Evolutionary conservation across 2,888 invertebrate species (phyloP).

Genomic region (Platycheirus rosarum): DNA sequence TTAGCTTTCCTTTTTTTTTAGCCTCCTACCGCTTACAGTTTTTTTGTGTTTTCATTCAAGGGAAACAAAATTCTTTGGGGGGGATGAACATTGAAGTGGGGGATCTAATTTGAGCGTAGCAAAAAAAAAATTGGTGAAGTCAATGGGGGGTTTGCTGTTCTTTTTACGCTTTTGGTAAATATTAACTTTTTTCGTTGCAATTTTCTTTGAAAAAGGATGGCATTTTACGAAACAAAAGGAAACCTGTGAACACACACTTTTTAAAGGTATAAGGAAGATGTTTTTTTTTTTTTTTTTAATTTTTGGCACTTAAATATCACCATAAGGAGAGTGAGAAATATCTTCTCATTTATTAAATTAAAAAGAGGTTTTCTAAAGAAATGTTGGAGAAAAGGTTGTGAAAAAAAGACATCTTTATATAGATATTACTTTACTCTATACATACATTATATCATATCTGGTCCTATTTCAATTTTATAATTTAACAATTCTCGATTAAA

Average conservation of each 20-base stretch:
- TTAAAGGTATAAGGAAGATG: constrained; percentile 35
- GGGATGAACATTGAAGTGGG: constrained; percentile 25
- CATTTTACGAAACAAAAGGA: constrained; percentile 25
- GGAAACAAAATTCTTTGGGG: neutral
- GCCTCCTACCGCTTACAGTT: neutral
- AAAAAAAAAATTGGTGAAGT: constrained; percentile 12
- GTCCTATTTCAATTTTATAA: constrained; percentile 45
- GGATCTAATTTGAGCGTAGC: constrained; percentile 43
- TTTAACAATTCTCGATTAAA: constrained; percentile 13
- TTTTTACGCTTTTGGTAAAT: constrained; percentile 45
- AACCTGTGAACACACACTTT: constrained; percentile 28
- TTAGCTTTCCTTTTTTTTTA: constrained; percentile 27
- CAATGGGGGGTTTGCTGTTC: constrained; percentile 38
- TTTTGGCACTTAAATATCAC: constrained; percentile 73
- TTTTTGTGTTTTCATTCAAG: constrained; percentile 7
- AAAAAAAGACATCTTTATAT: constrained; percentile 3
- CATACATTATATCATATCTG: constrained; percentile 34
- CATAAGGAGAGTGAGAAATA: constrained; percentile 52
- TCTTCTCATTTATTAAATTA: no score
- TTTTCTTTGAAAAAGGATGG: constrained; percentile 1
- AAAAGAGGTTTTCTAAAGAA: constrained; percentile 36
- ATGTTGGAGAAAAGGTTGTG: constrained; percentile 3
- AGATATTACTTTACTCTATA: neutral
- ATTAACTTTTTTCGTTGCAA: constrained; percentile 44
- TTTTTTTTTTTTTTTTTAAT: constrained; percentile 23